Evolutionary conservation across 2,797 vertebrate genomes (phyloP).

Genomic region (Gobionotothen gibberifrons): DNA sequence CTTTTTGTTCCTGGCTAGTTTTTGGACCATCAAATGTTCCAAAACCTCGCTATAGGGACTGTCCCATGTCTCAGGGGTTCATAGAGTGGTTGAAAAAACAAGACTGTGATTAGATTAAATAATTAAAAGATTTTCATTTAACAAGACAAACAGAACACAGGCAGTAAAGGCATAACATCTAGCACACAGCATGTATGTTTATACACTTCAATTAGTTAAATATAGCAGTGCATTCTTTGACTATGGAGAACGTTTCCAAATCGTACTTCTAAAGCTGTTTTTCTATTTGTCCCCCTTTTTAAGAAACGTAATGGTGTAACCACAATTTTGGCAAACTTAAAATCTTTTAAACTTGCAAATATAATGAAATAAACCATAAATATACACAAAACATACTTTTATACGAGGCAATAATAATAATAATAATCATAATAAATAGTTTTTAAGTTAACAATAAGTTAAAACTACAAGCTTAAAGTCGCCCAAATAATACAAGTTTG

Average conservation of each 20-base stretch:
- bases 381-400: slow-evolving; percentile 97
- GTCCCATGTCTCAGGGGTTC: slow-evolving; percentile 74
- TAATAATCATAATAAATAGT: slow-evolving; percentile 94
- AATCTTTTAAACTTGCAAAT: slow-evolving; percentile 95
- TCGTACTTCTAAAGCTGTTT: slow-evolving; percentile 92
- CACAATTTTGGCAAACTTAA: slow-evolving; percentile 94
- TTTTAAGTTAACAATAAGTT: slow-evolving; percentile 99
- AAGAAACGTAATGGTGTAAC: slow-evolving; percentile 94
- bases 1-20: slow-evolving; percentile 57
- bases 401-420: slow-evolving; percentile 92
- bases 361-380: slow-evolving; percentile 96
- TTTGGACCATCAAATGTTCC: slow-evolving; percentile 51
- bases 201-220: slow-evolving; percentile 91
- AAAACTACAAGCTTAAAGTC: slow-evolving; percentile 98
- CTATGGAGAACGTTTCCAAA: slow-evolving; percentile 89
- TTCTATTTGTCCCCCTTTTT: slow-evolving; percentile 90
- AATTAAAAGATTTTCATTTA: slow-evolving; percentile 91
- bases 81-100: slow-evolving; percentile 87
- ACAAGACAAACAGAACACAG: slow-evolving; percentile 96
- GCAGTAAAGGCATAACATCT: slow-evolving; percentile 93
- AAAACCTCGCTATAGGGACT: slow-evolving; percentile 59
- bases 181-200: slow-evolving; percentile 92
- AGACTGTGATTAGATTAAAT: slow-evolving; percentile 91
- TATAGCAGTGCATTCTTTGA: slow-evolving; percentile 92
- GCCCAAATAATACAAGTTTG: slow-evolving; percentile 97